phyloP scores from a whole-genome alignment of 1,140 invertebrate species.

The Melitaea cinxia region DNA sequence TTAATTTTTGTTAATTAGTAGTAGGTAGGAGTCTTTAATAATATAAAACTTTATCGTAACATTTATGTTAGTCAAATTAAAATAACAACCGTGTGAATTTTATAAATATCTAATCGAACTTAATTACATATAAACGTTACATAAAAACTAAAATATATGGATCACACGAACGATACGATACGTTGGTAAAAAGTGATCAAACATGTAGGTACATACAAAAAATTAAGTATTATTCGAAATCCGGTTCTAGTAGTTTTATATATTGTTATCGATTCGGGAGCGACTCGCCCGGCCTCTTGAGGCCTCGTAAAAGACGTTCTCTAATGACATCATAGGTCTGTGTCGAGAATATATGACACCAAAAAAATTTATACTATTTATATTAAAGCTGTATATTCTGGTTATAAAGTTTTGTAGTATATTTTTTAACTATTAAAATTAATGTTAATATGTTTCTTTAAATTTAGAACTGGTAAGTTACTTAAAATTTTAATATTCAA shows the following conservation, averaged over 20 bases:
- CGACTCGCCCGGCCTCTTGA: slow-evolving; percentile 12
- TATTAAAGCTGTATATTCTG: too few species aligned
- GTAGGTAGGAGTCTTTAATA: too few species aligned
- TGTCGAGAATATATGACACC: not conserved
- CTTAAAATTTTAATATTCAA: too few species aligned
- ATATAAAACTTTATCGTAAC: not conserved
- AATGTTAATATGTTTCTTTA: too few species aligned
- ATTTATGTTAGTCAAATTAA: not conserved
- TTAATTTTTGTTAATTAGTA: too few species aligned
- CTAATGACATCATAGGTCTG: slow-evolving; percentile 30
- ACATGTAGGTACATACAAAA: slow-evolving; percentile 26
- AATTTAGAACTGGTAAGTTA: too few species aligned
- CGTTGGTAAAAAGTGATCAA: slow-evolving; percentile 16
- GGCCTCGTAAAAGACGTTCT: slow-evolving; percentile 19
- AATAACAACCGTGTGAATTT: not conserved
- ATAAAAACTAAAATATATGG: not conserved
- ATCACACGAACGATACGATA: too few species aligned
- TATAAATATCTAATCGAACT: not conserved
- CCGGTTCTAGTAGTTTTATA: slow-evolving; percentile 15
- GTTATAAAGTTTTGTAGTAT: too few species aligned
- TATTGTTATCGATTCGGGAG: slow-evolving; percentile 32
- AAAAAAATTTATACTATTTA: not conserved
- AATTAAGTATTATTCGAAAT: slow-evolving; percentile 18
- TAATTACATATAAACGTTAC: not conserved
- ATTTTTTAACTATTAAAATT: too few species aligned